These are phyloP conservation scores for Prosopocoilus inquinatus DNA, from an alignment of 2,888 invertebrate species.

Conservation along the genomic window DNA sequence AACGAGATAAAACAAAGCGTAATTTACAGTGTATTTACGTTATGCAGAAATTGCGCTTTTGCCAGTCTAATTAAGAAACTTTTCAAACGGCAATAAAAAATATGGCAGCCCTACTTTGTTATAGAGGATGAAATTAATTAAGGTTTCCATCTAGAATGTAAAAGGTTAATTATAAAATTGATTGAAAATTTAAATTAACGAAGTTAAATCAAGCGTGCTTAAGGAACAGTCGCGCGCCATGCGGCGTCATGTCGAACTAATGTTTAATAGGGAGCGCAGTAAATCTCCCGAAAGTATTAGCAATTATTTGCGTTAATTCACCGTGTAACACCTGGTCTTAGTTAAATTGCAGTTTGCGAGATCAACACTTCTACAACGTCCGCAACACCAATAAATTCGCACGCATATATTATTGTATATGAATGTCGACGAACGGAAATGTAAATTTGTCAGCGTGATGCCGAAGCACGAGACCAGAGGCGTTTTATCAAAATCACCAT, in stretches of 20 bases:
- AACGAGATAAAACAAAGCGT: too few species aligned
- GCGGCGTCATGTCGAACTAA: constrained; percentile 45
- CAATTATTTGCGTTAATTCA: constrained; percentile 51
- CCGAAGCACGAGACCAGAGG: too few species aligned
- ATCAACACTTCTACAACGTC: constrained; percentile 12
- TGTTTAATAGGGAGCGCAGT: constrained; percentile 45
- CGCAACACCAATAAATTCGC: neutral
- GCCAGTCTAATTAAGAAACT: too few species aligned
- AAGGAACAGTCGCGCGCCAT: constrained; percentile 29
- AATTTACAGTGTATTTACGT: too few species aligned
- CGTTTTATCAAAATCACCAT: too few species aligned
- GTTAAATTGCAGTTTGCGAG: constrained; percentile 21
- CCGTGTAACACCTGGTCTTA: constrained; percentile 46
- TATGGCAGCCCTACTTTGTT: too few species aligned
- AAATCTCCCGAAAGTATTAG: constrained; percentile 49
- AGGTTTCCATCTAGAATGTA: constrained; percentile 29
- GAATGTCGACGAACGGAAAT: too few species aligned
- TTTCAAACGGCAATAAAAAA: too few species aligned
- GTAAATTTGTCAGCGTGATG: too few species aligned
- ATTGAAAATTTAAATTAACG: constrained; percentile 43
- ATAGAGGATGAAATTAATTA: constrained; percentile 27
- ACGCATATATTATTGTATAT: too few species aligned
- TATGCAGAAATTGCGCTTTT: too few species aligned
- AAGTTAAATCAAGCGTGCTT: constrained; percentile 42
- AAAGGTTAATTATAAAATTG: constrained; percentile 42